Conservation (phyloP, 2,888 invertebrate species). For the Leptinotarsa juncta region DNA sequence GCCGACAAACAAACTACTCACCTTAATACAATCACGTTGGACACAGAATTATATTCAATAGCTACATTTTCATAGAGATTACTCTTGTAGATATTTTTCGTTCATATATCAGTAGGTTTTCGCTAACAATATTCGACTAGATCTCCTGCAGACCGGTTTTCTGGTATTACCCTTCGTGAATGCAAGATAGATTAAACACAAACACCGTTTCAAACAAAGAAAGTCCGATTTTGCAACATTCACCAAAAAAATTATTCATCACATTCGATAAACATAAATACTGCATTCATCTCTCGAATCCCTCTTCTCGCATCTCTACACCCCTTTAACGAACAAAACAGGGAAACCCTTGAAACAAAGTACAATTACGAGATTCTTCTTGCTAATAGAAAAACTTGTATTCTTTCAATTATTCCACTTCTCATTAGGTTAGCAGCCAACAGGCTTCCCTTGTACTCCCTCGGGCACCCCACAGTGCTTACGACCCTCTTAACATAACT, state of each 20-base stretch:
- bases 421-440: constrained; percentile 18
- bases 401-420: constrained; percentile 12
- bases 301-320: neutral
- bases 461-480: constrained; percentile 21
- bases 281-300: neutral
- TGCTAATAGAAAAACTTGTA: constrained; percentile 13
- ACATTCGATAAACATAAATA: neutral
- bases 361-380: neutral
- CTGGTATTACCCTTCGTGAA: too few species aligned
- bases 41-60: too few species aligned
- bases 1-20: too few species aligned
- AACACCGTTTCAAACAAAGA: too few species aligned
- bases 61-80: too few species aligned
- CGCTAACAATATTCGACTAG: too few species aligned
- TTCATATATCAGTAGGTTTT: too few species aligned
- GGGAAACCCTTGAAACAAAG: neutral
- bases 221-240: too few species aligned
- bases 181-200: too few species aligned
- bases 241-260: neutral
- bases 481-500: constrained; percentile 26
- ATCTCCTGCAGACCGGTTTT: too few species aligned
- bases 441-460: constrained; percentile 8
- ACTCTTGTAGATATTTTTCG: too few species aligned
- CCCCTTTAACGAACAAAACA: neutral
- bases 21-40: too few species aligned